Conservation (phyloP, 2,113 vertebrate species). For the Fregata magnificens region DNA sequence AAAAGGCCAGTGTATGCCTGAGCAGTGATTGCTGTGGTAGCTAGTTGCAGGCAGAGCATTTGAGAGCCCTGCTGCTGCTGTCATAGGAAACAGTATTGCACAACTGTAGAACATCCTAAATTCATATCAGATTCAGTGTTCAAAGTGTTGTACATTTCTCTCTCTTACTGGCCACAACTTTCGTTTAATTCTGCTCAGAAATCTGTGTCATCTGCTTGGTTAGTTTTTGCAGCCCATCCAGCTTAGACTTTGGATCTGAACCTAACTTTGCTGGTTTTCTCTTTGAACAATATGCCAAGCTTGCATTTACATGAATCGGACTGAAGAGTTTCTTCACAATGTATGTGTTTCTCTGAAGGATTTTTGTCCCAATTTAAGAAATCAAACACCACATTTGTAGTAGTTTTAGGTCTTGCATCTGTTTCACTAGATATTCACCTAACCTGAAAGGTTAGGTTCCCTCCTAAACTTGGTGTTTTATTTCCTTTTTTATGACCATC, state of each 20-base stretch:
- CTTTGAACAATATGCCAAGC: neutral
- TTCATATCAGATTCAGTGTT: neutral
- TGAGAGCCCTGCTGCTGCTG: neutral
- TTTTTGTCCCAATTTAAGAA: neutral
- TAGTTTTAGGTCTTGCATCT: neutral
- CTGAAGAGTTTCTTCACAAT: neutral
- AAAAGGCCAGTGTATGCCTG: neutral
- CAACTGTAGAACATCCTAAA: neutral
- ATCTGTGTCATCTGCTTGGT: neutral
- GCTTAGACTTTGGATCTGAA: neutral
- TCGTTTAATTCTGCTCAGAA: neutral
- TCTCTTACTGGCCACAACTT: neutral
- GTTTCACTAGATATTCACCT: neutral
- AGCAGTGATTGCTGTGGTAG: neutral
- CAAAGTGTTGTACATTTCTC: neutral
- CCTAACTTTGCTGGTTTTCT: neutral
- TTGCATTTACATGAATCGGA: neutral
- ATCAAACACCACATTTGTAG: neutral
- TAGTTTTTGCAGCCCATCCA: neutral
- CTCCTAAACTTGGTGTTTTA: neutral
- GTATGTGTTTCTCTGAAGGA: neutral
- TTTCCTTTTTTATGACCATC: neutral
- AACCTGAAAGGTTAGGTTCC: neutral
- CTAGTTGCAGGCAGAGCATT: neutral
- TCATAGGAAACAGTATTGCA: neutral